A percentile compares a stretch with the other conserved stretches of the same genome.
Evolutionary conservation across 30 jellyfish, hydroid and myxozoan genomes (phyloP).

Genomic region (Haliclystus octoradiatus): DNA sequence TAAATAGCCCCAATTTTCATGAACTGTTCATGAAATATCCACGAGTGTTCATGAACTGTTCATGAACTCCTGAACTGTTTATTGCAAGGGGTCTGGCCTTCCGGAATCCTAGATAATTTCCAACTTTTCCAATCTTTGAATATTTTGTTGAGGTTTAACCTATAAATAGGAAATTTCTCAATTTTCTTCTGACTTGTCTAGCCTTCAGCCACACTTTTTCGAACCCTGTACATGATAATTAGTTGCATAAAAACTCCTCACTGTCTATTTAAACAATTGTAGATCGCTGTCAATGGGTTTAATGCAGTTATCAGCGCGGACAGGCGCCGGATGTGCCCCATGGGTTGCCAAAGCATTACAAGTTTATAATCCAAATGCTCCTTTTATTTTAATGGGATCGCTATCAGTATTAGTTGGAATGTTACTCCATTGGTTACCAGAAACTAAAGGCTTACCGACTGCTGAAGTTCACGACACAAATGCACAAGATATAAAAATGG

Average conservation of each 20-base stretch:
- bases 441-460: constrained; percentile 64
- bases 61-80: too few relatives aligned
- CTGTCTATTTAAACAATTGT: too few relatives aligned
- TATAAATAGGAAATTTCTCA: too few relatives aligned
- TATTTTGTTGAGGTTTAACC: too few relatives aligned
- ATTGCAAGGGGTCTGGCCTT: too few relatives aligned
- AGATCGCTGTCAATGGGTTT: constrained; percentile 71
- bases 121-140: too few relatives aligned
- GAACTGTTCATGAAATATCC: too few relatives aligned
- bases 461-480: constrained; percentile 13
- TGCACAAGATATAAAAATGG: neutral
- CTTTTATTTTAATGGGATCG: constrained; percentile 66
- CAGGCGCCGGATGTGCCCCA: constrained; percentile 81
- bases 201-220: neutral
- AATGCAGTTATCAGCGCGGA: constrained; percentile 49
- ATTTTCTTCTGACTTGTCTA: neutral
- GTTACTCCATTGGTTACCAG: constrained; percentile 32
- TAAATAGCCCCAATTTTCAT: too few relatives aligned
- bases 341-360: constrained; percentile 69
- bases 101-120: too few relatives aligned
- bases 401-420: constrained; percentile 24
- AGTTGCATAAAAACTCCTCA: neutral
- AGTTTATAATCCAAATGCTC: constrained; percentile 21
- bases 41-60: too few relatives aligned
- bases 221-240: neutral